These are phyloP conservation scores for Idaea dimidiata DNA, from an alignment of 2,888 invertebrate species.

Conservation along the genomic window DNA sequence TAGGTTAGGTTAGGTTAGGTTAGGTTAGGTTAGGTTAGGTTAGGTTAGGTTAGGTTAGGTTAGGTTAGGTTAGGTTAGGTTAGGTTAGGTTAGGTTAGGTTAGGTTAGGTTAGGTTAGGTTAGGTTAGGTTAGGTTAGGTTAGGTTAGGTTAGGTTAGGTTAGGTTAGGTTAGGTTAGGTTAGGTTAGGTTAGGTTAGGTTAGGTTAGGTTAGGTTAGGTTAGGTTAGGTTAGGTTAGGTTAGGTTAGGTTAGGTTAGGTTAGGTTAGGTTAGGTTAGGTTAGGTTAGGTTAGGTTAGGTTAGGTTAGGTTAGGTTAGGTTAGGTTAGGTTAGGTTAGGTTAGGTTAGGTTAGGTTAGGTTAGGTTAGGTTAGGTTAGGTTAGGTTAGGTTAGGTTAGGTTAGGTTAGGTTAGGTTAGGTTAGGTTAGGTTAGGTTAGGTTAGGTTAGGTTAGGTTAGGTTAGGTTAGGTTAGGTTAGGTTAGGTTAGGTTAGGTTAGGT, in stretches of 20 bases:
- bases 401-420: slow-evolving; percentile 20
- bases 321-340: slow-evolving; percentile 14
- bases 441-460: slow-evolving; percentile 23
- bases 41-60: slow-evolving; percentile 20
- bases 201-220: slow-evolving; percentile 10
- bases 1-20: background rate
- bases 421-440: slow-evolving; percentile 19
- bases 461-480: slow-evolving; percentile 22
- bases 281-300: slow-evolving; percentile 9
- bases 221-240: slow-evolving; percentile 1
- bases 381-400: slow-evolving; percentile 18
- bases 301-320: slow-evolving; percentile 5
- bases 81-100: slow-evolving; percentile 20
- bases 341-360: slow-evolving; percentile 18
- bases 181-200: slow-evolving; percentile 24
- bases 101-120: slow-evolving; percentile 21
- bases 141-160: slow-evolving; percentile 20
- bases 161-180: slow-evolving; percentile 19
- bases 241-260: slow-evolving; percentile 3
- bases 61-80: slow-evolving; percentile 18
- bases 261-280: slow-evolving; percentile 8
- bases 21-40: too few species aligned
- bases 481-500: slow-evolving; percentile 22
- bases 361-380: slow-evolving; percentile 22
- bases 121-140: slow-evolving; percentile 21